Conservation (phyloP, 2,113 vertebrate genomes). For the Brevimyrus niger region DNA sequence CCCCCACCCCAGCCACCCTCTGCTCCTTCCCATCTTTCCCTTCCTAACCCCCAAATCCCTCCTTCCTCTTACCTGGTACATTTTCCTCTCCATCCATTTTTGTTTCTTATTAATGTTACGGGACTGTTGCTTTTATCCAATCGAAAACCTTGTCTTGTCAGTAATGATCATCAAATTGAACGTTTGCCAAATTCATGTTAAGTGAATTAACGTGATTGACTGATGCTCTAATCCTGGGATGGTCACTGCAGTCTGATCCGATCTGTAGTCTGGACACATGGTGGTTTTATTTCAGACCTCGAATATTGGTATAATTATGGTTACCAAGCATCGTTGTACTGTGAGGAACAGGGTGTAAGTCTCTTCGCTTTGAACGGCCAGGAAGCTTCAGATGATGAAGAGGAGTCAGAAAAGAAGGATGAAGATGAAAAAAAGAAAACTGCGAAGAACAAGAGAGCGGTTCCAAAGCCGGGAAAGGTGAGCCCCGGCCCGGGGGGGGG, state of each 20-base stretch:
- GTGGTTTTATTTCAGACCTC: background rate
- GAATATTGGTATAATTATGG: background rate
- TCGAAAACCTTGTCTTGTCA: background rate
- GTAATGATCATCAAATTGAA: no score
- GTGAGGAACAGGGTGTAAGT: background rate
- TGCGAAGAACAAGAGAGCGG: slow-evolving; percentile 29
- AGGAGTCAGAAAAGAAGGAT: slow-evolving; percentile 44
- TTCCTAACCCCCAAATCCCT: background rate
- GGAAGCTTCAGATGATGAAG: slow-evolving; percentile 39
- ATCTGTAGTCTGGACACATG: background rate
- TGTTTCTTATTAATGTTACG: background rate
- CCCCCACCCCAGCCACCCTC: background rate
- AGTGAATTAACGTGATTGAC: background rate
- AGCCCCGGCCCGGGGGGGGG: background rate
- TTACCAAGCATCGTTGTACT: background rate
- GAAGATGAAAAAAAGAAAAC: slow-evolving; percentile 40
- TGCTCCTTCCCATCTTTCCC: background rate
- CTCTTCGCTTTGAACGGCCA: slow-evolving; percentile 10
- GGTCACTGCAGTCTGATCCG: background rate
- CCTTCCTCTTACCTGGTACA: background rate
- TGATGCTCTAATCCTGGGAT: no score
- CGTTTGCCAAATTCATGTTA: background rate
- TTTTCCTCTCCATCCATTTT: background rate
- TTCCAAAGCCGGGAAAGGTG: slow-evolving; percentile 43
- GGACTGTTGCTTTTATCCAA: background rate